Conservation (phyloP, 2,888 invertebrate genomes). For the Brachyptera risi region DNA sequence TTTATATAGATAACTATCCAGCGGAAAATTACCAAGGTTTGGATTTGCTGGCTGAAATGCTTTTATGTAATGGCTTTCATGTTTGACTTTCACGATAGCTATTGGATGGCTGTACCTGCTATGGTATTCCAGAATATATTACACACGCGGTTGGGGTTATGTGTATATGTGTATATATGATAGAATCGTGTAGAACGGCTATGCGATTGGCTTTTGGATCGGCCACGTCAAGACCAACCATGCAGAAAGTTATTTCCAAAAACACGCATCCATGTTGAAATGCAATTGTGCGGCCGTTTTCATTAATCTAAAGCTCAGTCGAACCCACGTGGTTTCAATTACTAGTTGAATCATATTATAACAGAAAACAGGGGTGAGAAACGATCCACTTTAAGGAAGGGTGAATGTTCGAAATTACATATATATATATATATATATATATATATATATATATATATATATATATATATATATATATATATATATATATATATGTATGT, state of each 20-base stretch:
- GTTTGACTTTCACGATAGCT: neutral
- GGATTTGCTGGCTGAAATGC: constrained; percentile 5
- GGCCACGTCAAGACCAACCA: neutral
- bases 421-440: too few relatives aligned
- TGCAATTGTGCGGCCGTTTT: constrained; percentile 11
- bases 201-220: neutral
- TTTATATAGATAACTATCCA: constrained; percentile 3
- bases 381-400: too few relatives aligned
- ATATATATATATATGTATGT: too few relatives aligned
- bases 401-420: too few relatives aligned
- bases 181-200: neutral
- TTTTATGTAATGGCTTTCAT: constrained; percentile 12
- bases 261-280: constrained; percentile 24
- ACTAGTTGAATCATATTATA: neutral
- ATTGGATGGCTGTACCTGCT: constrained; percentile 9
- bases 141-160: neutral
- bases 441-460: too few relatives aligned
- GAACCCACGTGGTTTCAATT: neutral
- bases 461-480: too few relatives aligned
- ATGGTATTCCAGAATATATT: neutral
- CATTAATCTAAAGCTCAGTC: neutral
- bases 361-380: neutral
- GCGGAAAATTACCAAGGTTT: constrained; percentile 6
- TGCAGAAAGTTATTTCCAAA: constrained; percentile 31
- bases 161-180: neutral